Evolutionary conservation across 2,797 vertebrate genomes (phyloP).

Genomic region (Sciaenops ocellatus): DNA sequence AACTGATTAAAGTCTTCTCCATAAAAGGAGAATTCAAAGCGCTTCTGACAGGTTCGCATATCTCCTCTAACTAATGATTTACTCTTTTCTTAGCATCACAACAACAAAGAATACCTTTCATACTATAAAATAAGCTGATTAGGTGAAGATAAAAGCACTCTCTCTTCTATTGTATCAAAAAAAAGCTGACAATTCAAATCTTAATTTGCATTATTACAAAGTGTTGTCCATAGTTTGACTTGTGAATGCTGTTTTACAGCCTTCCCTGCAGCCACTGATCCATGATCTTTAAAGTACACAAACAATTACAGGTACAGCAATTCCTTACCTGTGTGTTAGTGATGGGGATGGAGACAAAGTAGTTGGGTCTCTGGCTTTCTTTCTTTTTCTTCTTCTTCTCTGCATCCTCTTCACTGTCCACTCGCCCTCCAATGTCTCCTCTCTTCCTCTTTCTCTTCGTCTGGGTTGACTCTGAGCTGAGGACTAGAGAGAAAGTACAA

Average conservation of each 20-base stretch:
- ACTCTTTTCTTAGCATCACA: not conserved
- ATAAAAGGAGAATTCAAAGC: too few species aligned
- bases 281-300: not conserved
- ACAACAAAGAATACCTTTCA: not conserved
- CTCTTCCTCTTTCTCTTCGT: constrained; percentile 89
- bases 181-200: not conserved
- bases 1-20: not conserved
- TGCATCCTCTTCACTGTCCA: constrained; percentile 82
- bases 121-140: not conserved
- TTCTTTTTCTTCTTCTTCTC: constrained; percentile 85
- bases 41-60: not conserved
- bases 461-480: constrained; percentile 69
- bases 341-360: constrained; percentile 95
- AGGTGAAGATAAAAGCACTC: not conserved
- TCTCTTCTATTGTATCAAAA: not conserved
- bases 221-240: not conserved
- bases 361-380: constrained; percentile 89
- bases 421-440: constrained; percentile 68
- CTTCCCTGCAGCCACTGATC: not conserved
- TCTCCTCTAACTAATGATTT: not conserved
- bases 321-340: constrained; percentile 89
- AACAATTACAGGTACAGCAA: not conserved
- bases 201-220: not conserved
- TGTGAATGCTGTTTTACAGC: not conserved
- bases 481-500: constrained; percentile 33